Evolutionary conservation across 2,888 invertebrate genomes (phyloP).

Genomic region (Diadromus collaris): DNA sequence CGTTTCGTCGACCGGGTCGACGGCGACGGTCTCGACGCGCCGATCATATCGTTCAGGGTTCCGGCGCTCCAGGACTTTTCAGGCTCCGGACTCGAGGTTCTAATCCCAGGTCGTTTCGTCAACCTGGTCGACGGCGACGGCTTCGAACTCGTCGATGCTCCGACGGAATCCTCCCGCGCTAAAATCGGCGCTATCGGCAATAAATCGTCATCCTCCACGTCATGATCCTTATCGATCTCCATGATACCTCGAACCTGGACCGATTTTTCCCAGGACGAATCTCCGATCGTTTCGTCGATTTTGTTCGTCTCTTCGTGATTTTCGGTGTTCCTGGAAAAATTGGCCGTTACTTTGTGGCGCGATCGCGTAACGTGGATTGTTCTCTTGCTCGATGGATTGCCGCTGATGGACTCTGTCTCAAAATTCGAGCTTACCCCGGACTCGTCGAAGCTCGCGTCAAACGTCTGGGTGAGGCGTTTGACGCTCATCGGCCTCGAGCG

Average conservation of each 20-base stretch:
- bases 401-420: conserved; percentile 50
- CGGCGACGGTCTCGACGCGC: background rate
- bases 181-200: no score
- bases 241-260: conserved; percentile 38
- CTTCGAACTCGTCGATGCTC: background rate
- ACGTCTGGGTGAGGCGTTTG: conserved; percentile 53
- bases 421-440: conserved; percentile 45
- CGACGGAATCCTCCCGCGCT: background rate
- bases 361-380: conserved; percentile 58
- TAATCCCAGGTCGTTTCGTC: conserved; percentile 23
- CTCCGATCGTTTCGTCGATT: background rate
- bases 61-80: conserved; percentile 27
- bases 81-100: conserved; percentile 23
- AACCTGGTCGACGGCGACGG: conserved; percentile 21
- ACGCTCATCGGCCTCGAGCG: conserved; percentile 33
- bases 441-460: conserved; percentile 58
- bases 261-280: conserved; percentile 58
- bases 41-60: conserved; percentile 22
- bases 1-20: conserved; percentile 26
- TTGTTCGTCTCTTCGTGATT: conserved; percentile 61
- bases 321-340: conserved; percentile 59
- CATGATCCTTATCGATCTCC: background rate
- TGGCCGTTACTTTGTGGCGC: conserved; percentile 60
- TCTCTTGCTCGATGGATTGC: background rate
- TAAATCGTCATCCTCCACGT: background rate